A percentile compares a stretch with the other conserved stretches of the same genome.
These are phyloP conservation scores for Trissonchulus latispiculum DNA, from an alignment of 2,888 invertebrate species.

Conservation along the genomic window DNA sequence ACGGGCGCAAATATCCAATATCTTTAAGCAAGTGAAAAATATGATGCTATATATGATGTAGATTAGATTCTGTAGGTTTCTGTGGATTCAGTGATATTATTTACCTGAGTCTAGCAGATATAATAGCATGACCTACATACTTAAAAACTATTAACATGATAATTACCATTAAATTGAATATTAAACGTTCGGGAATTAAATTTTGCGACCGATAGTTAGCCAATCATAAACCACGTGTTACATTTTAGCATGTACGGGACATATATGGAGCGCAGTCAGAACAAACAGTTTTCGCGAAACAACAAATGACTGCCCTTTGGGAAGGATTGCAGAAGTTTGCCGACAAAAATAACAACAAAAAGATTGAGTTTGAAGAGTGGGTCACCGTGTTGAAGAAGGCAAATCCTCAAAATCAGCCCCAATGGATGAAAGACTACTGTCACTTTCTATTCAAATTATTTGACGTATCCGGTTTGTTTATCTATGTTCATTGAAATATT, in stretches of 20 bases:
- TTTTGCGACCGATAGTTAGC: no score
- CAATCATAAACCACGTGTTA: no score
- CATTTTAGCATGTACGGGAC: constrained; percentile 16
- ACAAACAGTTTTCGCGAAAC: constrained; percentile 6
- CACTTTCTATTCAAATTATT: constrained; percentile 20
- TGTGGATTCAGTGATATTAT: no score
- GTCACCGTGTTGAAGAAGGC: constrained; percentile 14
- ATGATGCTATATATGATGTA: no score
- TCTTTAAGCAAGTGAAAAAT: no score
- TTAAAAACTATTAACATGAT: no score
- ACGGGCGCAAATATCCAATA: no score
- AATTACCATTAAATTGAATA: no score
- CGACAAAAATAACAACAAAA: constrained; percentile 19
- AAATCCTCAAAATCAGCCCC: constrained; percentile 12
- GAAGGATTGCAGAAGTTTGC: constrained; percentile 14
- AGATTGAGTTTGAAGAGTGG: constrained; percentile 17
- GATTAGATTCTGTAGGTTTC: no score
- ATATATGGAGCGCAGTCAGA: constrained; percentile 14
- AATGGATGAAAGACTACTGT: constrained; percentile 17
- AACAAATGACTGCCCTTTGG: constrained; percentile 17
- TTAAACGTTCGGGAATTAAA: no score
- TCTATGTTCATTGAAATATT: background rate
- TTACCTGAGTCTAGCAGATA: no score
- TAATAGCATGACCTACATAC: no score
- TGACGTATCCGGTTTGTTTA: constrained; percentile 16